A percentile compares a stretch with the other conserved stretches of the same genome.
Conservation (phyloP, 2,888 invertebrate species). For the Noctua comes region DNA sequence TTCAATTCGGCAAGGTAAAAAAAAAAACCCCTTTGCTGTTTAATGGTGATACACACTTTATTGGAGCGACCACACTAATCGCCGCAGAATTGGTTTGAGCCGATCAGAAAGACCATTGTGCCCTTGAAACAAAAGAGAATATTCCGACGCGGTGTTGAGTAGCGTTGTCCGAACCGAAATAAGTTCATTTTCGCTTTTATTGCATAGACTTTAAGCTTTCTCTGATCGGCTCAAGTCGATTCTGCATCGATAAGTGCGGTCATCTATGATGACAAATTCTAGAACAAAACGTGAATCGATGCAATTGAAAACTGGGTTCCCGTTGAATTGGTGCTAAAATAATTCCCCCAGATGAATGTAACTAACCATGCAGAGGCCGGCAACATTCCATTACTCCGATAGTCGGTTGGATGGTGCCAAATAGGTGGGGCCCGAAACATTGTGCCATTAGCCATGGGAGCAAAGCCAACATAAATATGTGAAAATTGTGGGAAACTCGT, state of each 20-base stretch:
- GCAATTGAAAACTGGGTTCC: not conserved
- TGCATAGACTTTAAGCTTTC: not conserved
- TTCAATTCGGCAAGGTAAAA: too few species aligned
- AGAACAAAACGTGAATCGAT: not conserved
- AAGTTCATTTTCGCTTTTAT: not conserved
- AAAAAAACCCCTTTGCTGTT: not conserved
- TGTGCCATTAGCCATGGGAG: conserved; percentile 59
- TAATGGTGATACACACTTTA: not conserved
- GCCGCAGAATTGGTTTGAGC: not conserved
- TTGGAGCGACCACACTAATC: not conserved
- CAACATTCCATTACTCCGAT: conserved; percentile 49
- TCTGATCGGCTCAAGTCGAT: not conserved
- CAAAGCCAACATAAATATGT: conserved; percentile 58
- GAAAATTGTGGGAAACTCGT: conserved; percentile 38
- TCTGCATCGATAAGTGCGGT: not conserved
- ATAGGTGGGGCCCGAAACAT: conserved; percentile 54
- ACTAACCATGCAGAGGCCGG: conserved; percentile 33
- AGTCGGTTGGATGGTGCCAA: conserved; percentile 56
- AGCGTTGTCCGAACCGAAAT: not conserved
- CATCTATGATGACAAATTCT: not conserved
- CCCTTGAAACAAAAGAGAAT: not conserved
- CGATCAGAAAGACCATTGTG: not conserved
- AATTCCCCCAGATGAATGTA: conserved; percentile 48
- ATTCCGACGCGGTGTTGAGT: not conserved
- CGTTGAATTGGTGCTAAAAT: conserved; percentile 23